Evolutionary conservation across 1,140 invertebrate genomes (phyloP).

Genomic region (Hylaeus anthracinus): DNA sequence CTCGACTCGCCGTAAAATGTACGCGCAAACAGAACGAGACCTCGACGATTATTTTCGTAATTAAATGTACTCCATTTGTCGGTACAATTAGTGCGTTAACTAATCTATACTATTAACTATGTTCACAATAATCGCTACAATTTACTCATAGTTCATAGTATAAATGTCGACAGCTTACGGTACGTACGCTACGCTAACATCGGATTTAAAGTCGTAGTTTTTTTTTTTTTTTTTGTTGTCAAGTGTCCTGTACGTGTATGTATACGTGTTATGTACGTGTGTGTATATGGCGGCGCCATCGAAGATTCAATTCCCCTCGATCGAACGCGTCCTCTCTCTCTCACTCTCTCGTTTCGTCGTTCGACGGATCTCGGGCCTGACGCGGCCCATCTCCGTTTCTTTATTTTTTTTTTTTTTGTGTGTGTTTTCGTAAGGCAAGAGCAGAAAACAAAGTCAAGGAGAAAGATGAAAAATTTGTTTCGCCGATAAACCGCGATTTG

Average conservation of each 20-base stretch:
- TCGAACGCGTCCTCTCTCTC: constrained; percentile 2
- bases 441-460: constrained; percentile 46
- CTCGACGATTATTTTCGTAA: constrained; percentile 51
- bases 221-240: not conserved
- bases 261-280: not conserved
- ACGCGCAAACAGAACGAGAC: constrained; percentile 35
- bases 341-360: not conserved
- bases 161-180: constrained; percentile 54
- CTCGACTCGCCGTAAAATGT: not conserved
- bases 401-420: not conserved
- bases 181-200: constrained; percentile 48
- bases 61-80: constrained; percentile 56
- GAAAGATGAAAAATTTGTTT: constrained; percentile 23
- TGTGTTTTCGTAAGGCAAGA: constrained; percentile 37
- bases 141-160: constrained; percentile 54
- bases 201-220: constrained; percentile 39
- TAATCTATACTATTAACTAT: constrained; percentile 55
- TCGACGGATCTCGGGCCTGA: not conserved
- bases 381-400: not conserved
- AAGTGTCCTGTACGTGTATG: not conserved
- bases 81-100: constrained; percentile 55
- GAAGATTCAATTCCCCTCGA: constrained; percentile 2
- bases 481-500: not conserved
- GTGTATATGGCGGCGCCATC: constrained; percentile 13
- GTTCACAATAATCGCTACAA: constrained; percentile 54